Base-by-base conservation (phyloP, 2,113 vertebrate species). In the Corythornis madagascariensis region DNA sequence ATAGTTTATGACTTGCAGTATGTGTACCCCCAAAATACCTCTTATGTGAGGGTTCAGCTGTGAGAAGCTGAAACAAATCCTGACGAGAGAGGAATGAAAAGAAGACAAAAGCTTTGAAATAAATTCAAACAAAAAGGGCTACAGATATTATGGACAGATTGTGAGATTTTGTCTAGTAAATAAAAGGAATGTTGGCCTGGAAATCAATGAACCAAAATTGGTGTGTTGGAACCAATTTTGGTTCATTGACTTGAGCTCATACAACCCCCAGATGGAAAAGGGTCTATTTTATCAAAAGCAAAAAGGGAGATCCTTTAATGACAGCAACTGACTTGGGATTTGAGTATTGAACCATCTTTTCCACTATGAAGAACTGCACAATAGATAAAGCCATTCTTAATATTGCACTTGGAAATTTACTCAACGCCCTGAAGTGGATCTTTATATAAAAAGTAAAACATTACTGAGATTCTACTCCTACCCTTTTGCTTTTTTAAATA, bases 221-320 rank as follows among this genome's bases (percentile, higher is more conserved):
- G 50, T 83, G 35, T 86, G 50, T 93, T 90, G 90, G 67, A 95
- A 95, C 64, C 79, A 93, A 88, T 95, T 91, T 91, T 88, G 21
- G 38, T 76, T 91, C 79, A 88, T 93, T 92, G 92, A 94, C 91
- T 90, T 61, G 64, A 67, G 52, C 56, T 91, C 65, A 38, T 50
- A 63, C 31, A 59, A 59, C 10, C 19, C 64, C 47, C 72, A 73
- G 61, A 86, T 55, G 83, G 33, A 86, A 88, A 55, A 80, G 31
- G 40, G 25, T 81, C 50, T 77, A n/a, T 88, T 86, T 93, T 80
- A 81, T 73, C 76, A 77, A 66, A 90, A 83, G 28, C 11, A 66
- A 31, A 71, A 83, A 35, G 24, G 56, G 76, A 94, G 93, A 83
- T 42, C 70, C 72, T 60, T 72, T 71, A 93, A 88, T 84, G 61